Conservation (phyloP, 2,113 vertebrate species). For the Nyctereutes procyonoides region DNA sequence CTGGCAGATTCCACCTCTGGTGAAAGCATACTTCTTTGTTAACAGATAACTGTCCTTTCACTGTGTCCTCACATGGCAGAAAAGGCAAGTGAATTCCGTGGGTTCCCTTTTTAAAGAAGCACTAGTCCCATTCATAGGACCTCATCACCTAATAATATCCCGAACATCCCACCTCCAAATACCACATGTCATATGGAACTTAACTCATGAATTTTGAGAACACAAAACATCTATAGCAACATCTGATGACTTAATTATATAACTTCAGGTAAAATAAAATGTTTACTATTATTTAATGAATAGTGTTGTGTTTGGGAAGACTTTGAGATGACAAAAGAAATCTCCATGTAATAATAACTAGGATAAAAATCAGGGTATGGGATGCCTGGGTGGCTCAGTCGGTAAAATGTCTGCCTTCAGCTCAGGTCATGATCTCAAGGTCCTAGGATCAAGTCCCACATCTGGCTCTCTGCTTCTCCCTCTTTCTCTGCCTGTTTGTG, state of each 20-base stretch:
- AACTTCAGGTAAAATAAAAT: not conserved
- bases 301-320: not conserved
- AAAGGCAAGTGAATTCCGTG: not conserved
- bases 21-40: not conserved
- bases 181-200: not conserved
- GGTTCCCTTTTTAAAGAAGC: not conserved
- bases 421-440: no score
- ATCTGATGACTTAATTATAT: not conserved
- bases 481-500: no score
- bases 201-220: not conserved
- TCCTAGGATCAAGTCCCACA: no score
- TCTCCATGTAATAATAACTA: not conserved
- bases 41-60: not conserved
- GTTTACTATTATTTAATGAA: not conserved
- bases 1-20: not conserved
- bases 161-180: not conserved
- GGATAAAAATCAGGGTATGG: not conserved
- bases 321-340: not conserved
- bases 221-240: not conserved
- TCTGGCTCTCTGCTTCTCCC: no score
- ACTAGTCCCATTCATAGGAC: not conserved
- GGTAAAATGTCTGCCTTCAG: no score
- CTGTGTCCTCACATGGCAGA: not conserved
- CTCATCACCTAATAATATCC: not conserved
- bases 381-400: no score